These are phyloP conservation scores for Glandiceps talaboti DNA, from an alignment of 53 echinoderm and acorn worm genomes.

Conservation along the genomic window DNA sequence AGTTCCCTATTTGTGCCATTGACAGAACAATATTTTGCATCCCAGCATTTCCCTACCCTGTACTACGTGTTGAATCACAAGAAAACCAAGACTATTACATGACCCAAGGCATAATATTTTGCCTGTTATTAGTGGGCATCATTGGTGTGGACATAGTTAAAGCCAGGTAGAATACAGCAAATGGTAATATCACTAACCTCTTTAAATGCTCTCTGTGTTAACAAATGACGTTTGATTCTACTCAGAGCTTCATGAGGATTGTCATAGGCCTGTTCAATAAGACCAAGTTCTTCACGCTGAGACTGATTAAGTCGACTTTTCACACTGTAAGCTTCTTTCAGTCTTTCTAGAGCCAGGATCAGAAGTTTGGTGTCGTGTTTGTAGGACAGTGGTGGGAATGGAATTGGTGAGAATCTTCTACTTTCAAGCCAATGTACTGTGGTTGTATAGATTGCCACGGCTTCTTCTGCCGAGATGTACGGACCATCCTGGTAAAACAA, in stretches of 20 bases:
- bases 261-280: conserved; percentile 99
- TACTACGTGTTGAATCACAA: too few species aligned
- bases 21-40: too few species aligned
- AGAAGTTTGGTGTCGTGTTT: conserved; percentile 99
- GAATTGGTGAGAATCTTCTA: conserved; percentile 94
- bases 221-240: conserved; percentile 99
- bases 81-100: too few species aligned
- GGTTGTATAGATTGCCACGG: conserved; percentile 98
- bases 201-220: conserved; percentile 97
- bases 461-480: conserved; percentile 99
- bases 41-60: too few species aligned
- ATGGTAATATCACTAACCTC: conserved; percentile 78
- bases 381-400: conserved; percentile 99
- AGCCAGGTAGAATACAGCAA: too few species aligned
- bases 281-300: conserved; percentile 92
- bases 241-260: conserved; percentile 99
- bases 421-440: conserved; percentile 98
- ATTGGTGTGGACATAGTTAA: too few species aligned
- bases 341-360: conserved; percentile 94
- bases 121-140: too few species aligned
- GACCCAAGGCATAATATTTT: too few species aligned
- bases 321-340: conserved; percentile 99
- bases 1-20: too few species aligned
- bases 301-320: conserved; percentile 99
- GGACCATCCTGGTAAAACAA: conserved; percentile 66